phyloP scores from a whole-genome alignment of 2,113 vertebrate species.

The Balaenoptera acutorostrata region DNA sequence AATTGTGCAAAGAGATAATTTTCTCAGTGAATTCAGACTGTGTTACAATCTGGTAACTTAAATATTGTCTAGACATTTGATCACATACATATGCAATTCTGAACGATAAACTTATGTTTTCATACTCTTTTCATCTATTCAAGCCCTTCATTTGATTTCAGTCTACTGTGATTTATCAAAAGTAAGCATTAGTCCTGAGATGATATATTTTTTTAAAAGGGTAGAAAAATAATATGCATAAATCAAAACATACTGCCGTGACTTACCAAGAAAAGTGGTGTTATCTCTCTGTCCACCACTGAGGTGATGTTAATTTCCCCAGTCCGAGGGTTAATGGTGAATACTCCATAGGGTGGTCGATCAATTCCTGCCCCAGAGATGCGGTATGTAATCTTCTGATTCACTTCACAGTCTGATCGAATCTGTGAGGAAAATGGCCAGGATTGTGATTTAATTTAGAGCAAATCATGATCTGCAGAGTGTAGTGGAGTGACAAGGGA shows the following conservation, averaged over 20 bases:
- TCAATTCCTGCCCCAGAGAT: slow-evolving; percentile 87
- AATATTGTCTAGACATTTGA: neutral
- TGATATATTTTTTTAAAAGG: neutral
- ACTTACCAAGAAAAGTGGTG: slow-evolving; percentile 83
- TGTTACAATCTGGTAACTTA: neutral
- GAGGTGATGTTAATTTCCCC: slow-evolving; percentile 87
- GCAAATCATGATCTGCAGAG: neutral
- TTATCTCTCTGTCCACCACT: slow-evolving; percentile 89
- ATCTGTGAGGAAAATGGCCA: slow-evolving; percentile 82
- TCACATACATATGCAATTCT: neutral
- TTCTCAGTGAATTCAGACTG: neutral
- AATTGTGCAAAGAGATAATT: neutral
- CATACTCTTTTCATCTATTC: neutral
- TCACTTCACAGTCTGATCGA: slow-evolving; percentile 87
- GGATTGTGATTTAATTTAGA: neutral
- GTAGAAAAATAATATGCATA: neutral
- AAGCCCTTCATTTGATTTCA: neutral
- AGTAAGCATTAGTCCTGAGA: neutral
- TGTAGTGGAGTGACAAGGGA: neutral
- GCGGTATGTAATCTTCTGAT: slow-evolving; percentile 80
- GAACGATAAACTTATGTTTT: neutral
- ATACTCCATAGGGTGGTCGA: slow-evolving; percentile 77
- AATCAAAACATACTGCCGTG: neutral
- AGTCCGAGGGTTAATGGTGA: slow-evolving; percentile 79
- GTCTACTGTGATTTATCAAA: neutral